Conservation (phyloP, 2,797 vertebrate genomes). For the Lacerta agilis region DNA sequence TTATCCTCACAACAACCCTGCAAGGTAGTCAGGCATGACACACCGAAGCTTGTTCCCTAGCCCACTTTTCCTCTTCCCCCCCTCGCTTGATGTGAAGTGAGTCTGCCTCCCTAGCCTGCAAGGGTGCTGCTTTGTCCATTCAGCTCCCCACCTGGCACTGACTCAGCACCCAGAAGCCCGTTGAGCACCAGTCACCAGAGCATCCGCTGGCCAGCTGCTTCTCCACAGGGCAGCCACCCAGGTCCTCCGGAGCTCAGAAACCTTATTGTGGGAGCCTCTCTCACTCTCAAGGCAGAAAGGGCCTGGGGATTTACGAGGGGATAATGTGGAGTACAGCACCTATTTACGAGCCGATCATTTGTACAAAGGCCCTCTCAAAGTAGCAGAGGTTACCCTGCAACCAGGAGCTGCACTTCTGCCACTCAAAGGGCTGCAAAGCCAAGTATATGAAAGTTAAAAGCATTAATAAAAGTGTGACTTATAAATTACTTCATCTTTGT, state of each 20-base stretch:
- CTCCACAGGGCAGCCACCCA: slow-evolving; percentile 79
- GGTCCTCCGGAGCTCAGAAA: slow-evolving; percentile 63
- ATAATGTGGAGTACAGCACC: slow-evolving; percentile 82
- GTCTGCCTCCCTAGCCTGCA: background rate
- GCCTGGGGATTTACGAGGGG: slow-evolving; percentile 82
- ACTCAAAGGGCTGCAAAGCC: slow-evolving; percentile 79
- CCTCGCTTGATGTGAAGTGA: rapidly evolving
- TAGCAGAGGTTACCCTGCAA: slow-evolving; percentile 79
- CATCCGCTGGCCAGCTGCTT: slow-evolving; percentile 71
- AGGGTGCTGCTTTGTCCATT: background rate
- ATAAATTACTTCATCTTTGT: slow-evolving; percentile 90
- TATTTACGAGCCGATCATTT: slow-evolving; percentile 86
- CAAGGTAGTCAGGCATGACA: background rate
- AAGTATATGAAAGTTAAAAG: slow-evolving; percentile 86
- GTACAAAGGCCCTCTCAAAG: slow-evolving; percentile 79
- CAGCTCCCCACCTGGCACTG: slow-evolving; percentile 21
- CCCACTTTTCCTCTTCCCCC: too few relatives aligned
- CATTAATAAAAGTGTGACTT: slow-evolving; percentile 88
- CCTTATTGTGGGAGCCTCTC: slow-evolving; percentile 2
- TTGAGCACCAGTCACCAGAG: background rate
- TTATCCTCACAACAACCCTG: background rate
- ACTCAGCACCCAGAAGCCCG: slow-evolving; percentile 15
- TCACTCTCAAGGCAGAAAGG: slow-evolving; percentile 80
- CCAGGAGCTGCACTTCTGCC: slow-evolving; percentile 78
- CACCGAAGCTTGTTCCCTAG: background rate